These are phyloP conservation scores for Orbicella faveolata DNA, from an alignment of 64 coral and sea anemone species.

Conservation along the genomic window DNA sequence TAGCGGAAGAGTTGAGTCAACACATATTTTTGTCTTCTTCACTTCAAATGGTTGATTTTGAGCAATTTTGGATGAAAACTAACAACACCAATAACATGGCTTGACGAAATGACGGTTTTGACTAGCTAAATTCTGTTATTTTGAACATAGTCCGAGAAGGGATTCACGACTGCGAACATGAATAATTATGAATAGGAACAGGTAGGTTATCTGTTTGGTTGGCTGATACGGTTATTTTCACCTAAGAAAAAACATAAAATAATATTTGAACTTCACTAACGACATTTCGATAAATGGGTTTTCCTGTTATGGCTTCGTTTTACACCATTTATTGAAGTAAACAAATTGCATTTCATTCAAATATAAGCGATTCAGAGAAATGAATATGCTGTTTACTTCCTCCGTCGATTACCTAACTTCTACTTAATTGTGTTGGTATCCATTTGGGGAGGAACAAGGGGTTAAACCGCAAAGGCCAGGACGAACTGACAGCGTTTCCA, in stretches of 20 bases:
- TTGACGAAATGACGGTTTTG: neutral
- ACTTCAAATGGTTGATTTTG: no score
- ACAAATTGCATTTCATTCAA: no score
- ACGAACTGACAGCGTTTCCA: no score
- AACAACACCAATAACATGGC: neutral
- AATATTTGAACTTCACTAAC: neutral
- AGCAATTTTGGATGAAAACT: neutral
- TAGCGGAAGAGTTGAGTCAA: constrained; percentile 1
- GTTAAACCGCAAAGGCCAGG: no score
- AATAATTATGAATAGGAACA: constrained; percentile 50
- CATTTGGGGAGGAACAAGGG: neutral
- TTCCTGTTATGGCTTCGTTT: no score
- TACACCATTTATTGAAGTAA: no score
- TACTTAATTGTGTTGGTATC: neutral
- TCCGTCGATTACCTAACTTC: neutral
- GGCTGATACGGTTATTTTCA: neutral
- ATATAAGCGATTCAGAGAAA: no score
- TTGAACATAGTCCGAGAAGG: neutral
- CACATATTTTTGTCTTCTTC: neutral
- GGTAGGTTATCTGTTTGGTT: constrained; percentile 40
- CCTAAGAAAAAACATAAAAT: neutral
- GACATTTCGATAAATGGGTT: neutral
- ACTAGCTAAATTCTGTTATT: neutral
- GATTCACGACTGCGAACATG: neutral
- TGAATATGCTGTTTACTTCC: no score